Base-by-base conservation (phyloP, 2,888 invertebrate species). In the Euspilapteryx auroguttella region DNA sequence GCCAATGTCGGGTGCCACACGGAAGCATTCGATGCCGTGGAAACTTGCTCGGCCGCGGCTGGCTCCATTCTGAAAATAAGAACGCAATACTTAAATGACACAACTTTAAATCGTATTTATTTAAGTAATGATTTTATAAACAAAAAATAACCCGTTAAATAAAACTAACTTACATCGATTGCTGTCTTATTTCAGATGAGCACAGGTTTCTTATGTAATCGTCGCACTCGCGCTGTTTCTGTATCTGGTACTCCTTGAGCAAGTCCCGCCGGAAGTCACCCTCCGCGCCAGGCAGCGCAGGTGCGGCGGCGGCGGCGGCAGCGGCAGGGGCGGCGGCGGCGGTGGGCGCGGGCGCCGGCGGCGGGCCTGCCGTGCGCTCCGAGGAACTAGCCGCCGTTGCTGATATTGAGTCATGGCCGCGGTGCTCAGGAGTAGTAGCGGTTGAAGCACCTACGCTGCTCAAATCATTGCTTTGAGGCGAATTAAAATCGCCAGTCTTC, bases 181-280 rank as follows among this genome's bases (percentile, higher is more conserved):
- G 65, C 36, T 53, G 58, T 41, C 58, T 51, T 39, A 56, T 38
- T 35, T 73, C 69, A 2, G 65, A 49, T 12, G 71, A 59, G 48
- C 65, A 64, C 11, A 75, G 55, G 45, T 66, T 71, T 28, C 71
- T 58, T 3, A 75, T 43, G 41, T 75, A 75, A 38, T 68, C 71
- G 42, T 75, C 73, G 41, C 73, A 73, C 47, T 73, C 75, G 27
- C 82, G 80, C 52, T 86, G 85, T 47, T 87, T 87, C 45, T 87
- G 85, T 39, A 85, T 82, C 55, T 90, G 89, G 50, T 87, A 91
- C 50, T 90, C 89, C 47, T 86, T 87, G 42, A 88, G 79, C 32
- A 90, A 61, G 47, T 90, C 89, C 26, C 87, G 81, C 34, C 80
- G 49, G 39, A 73, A 73, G 37, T 68, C 45, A 36, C 73, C 51